Conservation (phyloP, 2,113 vertebrate species). For the Scytalopus superciliaris region DNA sequence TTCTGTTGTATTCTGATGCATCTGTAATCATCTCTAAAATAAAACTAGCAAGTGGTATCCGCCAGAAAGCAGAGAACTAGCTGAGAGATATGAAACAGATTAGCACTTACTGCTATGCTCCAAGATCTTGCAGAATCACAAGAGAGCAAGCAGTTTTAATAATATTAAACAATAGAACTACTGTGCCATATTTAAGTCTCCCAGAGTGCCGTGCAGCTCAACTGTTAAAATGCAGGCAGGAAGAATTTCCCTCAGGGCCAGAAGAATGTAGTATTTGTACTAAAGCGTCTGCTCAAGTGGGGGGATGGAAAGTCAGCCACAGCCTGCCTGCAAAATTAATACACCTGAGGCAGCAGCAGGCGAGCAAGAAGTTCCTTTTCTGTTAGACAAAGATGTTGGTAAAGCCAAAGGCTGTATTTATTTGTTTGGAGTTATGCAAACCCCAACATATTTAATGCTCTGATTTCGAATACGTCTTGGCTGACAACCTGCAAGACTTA, state of each 20-base stretch:
- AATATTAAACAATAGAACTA: constrained; percentile 54
- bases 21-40: background rate
- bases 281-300: background rate
- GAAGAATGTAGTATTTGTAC: constrained; percentile 59
- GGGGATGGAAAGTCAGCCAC: background rate
- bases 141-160: constrained; percentile 29
- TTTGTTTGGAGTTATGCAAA: background rate
- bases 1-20: background rate
- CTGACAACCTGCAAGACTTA: background rate
- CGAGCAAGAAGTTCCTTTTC: background rate
- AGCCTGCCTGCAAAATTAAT: background rate
- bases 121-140: constrained; percentile 8
- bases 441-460: background rate
- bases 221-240: constrained; percentile 46
- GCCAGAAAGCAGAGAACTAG: background rate
- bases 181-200: constrained; percentile 59
- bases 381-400: background rate
- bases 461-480: background rate
- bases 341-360: constrained; percentile 17
- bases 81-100: background rate
- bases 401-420: background rate
- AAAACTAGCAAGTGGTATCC: background rate
- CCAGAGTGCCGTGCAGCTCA: constrained; percentile 2
- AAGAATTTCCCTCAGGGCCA: constrained; percentile 47
- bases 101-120: background rate